phyloP scores from a whole-genome alignment of 2,797 vertebrate species.

The Novumbra hubbsi region DNA sequence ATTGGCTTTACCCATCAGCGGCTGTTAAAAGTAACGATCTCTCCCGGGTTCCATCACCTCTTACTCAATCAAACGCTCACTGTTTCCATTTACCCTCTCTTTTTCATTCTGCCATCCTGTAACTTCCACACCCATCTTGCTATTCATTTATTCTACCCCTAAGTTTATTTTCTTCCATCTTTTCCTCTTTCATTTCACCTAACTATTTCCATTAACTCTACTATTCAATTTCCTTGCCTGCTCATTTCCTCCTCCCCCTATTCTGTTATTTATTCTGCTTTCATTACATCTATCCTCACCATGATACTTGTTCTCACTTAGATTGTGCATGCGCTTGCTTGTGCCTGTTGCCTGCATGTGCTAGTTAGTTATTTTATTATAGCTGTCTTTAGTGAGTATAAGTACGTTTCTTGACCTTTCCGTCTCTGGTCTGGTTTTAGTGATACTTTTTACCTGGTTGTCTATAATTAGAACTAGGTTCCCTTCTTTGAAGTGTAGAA shows the following conservation, averaged over 20 bases:
- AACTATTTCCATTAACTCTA: too few species aligned
- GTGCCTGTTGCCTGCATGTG: neutral
- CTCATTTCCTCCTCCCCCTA: conserved; percentile 8
- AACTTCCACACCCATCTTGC: conserved; percentile 8
- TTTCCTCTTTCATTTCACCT: conserved; percentile 10
- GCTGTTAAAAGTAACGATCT: conserved; percentile 41
- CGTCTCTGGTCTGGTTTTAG: too few species aligned
- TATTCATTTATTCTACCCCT: conserved; percentile 2
- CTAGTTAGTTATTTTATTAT: too few species aligned
- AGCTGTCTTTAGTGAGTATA: too few species aligned
- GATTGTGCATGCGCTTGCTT: neutral
- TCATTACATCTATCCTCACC: neutral
- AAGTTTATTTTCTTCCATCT: conserved; percentile 1
- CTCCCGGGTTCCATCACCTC: conserved; percentile 34
- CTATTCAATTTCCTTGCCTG: neutral
- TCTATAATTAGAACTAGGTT: too few species aligned
- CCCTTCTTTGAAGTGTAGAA: too few species aligned
- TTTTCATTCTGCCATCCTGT: neutral
- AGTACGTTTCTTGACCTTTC: too few species aligned
- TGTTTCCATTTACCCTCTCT: neutral
- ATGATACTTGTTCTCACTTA: neutral
- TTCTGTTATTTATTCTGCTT: neutral
- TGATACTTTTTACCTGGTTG: too few species aligned
- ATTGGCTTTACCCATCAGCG: conserved; percentile 42
- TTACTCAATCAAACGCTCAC: neutral